Percentiles rank a stretch among this genome's conserved stretches.
Evolutionary conservation across 2,113 vertebrate species (phyloP).

Genomic region (human): GRCh38 chr4:121077001-121077500

Average conservation of each 20-base stretch:
- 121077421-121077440: neutral
- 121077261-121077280: neutral
- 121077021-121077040: neutral
- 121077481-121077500: neutral
- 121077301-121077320: neutral
- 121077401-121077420: neutral
- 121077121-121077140: neutral
- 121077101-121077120: neutral
- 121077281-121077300: neutral
- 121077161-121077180: neutral
- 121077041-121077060: neutral
- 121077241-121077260: neutral
- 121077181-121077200: neutral
- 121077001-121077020: slow-evolving; percentile 12
- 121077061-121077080: neutral
- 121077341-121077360: neutral
- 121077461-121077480: neutral
- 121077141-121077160: neutral
- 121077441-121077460: neutral
- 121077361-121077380: neutral
- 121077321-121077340: neutral
- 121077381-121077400: neutral
- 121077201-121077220: neutral
- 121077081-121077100: neutral
- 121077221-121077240: neutral